Evolutionary conservation across 2,113 vertebrate species (phyloP).

Genomic region (Calidris pugnax): DNA sequence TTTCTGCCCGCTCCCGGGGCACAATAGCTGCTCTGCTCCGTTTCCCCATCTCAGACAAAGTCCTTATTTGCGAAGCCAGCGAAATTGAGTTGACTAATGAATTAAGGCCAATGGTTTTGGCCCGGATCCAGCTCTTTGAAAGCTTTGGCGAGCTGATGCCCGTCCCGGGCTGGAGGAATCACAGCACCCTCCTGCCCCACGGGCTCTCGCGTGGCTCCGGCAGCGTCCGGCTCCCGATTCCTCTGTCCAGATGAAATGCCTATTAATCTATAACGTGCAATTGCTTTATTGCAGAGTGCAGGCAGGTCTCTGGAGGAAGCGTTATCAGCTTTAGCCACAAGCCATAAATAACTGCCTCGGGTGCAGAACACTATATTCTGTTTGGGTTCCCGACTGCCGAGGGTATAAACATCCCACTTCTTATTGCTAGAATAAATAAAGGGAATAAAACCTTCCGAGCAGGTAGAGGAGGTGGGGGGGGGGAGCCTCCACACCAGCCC

Average conservation of each 20-base stretch:
- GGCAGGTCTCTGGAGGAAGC: constrained; percentile 40
- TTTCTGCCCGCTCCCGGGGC: constrained; percentile 37
- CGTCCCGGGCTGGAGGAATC: neutral
- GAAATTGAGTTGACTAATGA: constrained; percentile 62
- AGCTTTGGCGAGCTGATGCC: constrained; percentile 36
- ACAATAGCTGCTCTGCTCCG: constrained; percentile 44
- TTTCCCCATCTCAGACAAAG: constrained; percentile 67
- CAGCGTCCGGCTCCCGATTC: neutral
- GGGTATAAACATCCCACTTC: neutral
- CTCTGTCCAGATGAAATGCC: constrained; percentile 45
- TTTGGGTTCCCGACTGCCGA: neutral
- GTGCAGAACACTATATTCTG: neutral
- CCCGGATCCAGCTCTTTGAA: constrained; percentile 22
- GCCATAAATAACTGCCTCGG: constrained; percentile 34
- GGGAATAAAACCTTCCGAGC: neutral
- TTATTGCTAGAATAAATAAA: neutral
- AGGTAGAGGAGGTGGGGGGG: neutral
- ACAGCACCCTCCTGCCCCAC: neutral
- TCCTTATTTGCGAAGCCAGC: constrained; percentile 60
- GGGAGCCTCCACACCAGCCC: neutral
- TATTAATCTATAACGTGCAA: constrained; percentile 54
- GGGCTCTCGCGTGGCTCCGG: neutral
- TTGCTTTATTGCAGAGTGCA: neutral
- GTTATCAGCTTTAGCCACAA: constrained; percentile 45
- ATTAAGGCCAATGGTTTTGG: constrained; percentile 59